These are phyloP conservation scores for Scomber japonicus DNA, from an alignment of 2,113 vertebrate genomes.

Conservation along the genomic window DNA sequence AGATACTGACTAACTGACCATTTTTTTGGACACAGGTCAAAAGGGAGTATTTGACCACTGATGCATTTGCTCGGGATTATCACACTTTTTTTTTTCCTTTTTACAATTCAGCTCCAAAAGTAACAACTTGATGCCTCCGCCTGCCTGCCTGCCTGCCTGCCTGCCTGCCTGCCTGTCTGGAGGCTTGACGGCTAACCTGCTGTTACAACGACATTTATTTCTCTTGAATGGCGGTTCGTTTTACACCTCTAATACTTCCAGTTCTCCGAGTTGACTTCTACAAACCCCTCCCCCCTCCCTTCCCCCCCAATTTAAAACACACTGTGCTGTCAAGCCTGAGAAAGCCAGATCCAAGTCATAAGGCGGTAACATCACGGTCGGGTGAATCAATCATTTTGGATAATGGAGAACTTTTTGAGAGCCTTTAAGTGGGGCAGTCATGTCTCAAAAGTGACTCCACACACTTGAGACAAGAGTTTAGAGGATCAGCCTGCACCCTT, in stretches of 20 bases:
- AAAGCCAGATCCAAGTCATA: background rate
- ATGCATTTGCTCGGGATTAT: background rate
- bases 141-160: no score
- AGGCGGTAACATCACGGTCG: background rate
- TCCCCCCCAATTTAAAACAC: background rate
- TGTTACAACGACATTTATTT: background rate
- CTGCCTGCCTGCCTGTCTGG: no score
- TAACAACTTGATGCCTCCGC: background rate
- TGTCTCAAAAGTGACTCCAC: no score
- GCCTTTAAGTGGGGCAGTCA: background rate
- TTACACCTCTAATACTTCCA: constrained; percentile 18
- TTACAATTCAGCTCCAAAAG: background rate
- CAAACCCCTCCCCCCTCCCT: no score
- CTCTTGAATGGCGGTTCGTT: constrained; percentile 16
- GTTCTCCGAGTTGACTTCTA: background rate
- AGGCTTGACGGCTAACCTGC: background rate
- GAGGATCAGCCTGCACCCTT: background rate
- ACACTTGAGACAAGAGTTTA: no score
- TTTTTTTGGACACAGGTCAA: constrained; percentile 18
- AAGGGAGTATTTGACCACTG: background rate
- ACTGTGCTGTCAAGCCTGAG: background rate
- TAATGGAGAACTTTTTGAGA: background rate
- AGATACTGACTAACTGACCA: background rate
- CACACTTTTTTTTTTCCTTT: constrained; percentile 4
- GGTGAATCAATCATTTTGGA: background rate